These are phyloP conservation scores for Balaeniceps rex DNA, from an alignment of 2,113 vertebrate genomes.

Conservation along the genomic window DNA sequence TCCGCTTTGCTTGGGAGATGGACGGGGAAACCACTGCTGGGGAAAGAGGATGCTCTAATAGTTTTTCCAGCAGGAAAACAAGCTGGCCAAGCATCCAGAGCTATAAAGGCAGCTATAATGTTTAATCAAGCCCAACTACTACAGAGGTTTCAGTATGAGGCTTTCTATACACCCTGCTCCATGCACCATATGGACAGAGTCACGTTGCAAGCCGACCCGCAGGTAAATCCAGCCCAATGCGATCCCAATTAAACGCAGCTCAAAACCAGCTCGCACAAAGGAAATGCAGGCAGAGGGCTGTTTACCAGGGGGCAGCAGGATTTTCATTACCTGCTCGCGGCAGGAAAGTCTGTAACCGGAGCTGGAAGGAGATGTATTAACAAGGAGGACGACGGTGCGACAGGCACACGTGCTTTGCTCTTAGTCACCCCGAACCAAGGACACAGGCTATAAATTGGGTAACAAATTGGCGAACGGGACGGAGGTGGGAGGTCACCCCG, in stretches of 20 bases:
- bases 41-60: neutral
- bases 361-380: neutral
- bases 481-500: neutral
- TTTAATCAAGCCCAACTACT: neutral
- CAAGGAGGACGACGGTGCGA: neutral
- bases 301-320: neutral
- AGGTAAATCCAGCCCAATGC: neutral
- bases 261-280: fast-evolving
- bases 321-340: neutral
- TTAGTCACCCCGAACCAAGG: neutral
- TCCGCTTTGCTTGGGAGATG: neutral
- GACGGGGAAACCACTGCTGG: neutral
- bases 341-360: neutral
- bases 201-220: fast-evolving
- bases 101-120: neutral
- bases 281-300: neutral
- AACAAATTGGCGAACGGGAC: neutral
- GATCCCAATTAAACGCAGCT: neutral
- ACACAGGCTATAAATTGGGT: neutral
- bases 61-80: neutral
- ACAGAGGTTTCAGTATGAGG: neutral
- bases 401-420: neutral
- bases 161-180: neutral
- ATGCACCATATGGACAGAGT: fast-evolving
- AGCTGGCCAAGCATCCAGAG: neutral